Conservation (phyloP, 2,113 vertebrate genomes). For the Megaleporinus macrocephalus region DNA sequence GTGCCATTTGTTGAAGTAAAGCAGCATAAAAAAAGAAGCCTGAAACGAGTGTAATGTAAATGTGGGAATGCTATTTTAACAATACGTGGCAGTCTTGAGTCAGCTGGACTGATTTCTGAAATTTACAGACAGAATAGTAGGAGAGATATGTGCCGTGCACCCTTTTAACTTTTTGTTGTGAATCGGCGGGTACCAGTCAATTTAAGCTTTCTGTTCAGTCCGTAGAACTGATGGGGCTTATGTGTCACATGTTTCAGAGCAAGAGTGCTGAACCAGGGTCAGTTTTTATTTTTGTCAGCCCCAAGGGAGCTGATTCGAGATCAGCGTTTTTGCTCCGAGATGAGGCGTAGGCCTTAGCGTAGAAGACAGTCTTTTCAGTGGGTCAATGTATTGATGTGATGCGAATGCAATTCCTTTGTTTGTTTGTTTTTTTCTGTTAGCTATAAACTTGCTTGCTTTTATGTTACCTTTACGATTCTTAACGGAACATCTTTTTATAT, state of each 20-base stretch:
- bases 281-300: not conserved
- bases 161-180: constrained; percentile 61
- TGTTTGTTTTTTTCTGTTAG: constrained; percentile 55
- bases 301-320: not conserved
- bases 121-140: constrained; percentile 59
- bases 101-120: constrained; percentile 79
- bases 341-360: constrained; percentile 29
- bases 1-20: constrained; percentile 59
- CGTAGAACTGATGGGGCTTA: constrained; percentile 25
- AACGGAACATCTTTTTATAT: constrained; percentile 70
- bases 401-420: constrained; percentile 63
- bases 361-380: constrained; percentile 56
- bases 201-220: constrained; percentile 67
- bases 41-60: constrained; percentile 40
- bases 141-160: constrained; percentile 53
- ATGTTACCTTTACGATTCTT: constrained; percentile 63
- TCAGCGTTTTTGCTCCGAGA: constrained; percentile 1
- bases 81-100: constrained; percentile 63
- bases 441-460: constrained; percentile 70
- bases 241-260: constrained; percentile 14
- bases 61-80: constrained; percentile 43
- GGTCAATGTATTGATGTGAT: constrained; percentile 65
- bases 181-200: constrained; percentile 65
- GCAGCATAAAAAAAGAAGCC: constrained; percentile 58
- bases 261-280: not conserved